phyloP scores from a whole-genome alignment of 2,797 vertebrate species.

The Galaxias olidus region DNA sequence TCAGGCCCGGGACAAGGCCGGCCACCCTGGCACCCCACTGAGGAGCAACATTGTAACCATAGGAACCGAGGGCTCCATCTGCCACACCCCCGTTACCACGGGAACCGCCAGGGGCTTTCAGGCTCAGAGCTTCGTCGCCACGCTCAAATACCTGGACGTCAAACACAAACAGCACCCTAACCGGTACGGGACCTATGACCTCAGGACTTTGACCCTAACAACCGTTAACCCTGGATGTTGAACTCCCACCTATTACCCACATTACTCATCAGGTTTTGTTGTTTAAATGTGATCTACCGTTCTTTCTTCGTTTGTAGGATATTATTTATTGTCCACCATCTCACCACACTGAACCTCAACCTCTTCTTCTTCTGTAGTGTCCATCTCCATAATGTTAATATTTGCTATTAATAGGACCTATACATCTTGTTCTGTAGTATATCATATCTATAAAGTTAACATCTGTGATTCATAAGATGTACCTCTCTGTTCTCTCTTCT shows the following conservation, averaged over 20 bases:
- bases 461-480: no score
- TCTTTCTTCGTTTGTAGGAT: no score
- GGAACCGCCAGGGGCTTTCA: slow-evolving; percentile 95
- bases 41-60: slow-evolving; percentile 90
- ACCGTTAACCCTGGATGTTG: no score
- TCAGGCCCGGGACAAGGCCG: slow-evolving; percentile 90
- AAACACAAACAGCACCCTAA: slow-evolving; percentile 98
- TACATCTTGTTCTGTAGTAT: slow-evolving; percentile 1
- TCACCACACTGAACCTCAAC: no score
- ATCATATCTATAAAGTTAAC: neutral
- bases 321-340: no score
- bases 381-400: no score
- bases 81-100: slow-evolving; percentile 94
- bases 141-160: slow-evolving; percentile 94
- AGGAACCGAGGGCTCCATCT: slow-evolving; percentile 93
- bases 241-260: no score
- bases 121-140: slow-evolving; percentile 96
- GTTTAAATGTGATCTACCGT: no score
- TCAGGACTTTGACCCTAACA: no score
- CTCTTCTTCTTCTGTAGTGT: slow-evolving; percentile 75
- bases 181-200: slow-evolving; percentile 71
- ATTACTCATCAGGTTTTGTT: no score
- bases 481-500: neutral
- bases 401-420: no score
- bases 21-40: slow-evolving; percentile 89